A percentile compares a stretch with the other conserved stretches of the same genome.
Conservation (phyloP, 2,113 vertebrate species). For the Epinephelus moara region DNA sequence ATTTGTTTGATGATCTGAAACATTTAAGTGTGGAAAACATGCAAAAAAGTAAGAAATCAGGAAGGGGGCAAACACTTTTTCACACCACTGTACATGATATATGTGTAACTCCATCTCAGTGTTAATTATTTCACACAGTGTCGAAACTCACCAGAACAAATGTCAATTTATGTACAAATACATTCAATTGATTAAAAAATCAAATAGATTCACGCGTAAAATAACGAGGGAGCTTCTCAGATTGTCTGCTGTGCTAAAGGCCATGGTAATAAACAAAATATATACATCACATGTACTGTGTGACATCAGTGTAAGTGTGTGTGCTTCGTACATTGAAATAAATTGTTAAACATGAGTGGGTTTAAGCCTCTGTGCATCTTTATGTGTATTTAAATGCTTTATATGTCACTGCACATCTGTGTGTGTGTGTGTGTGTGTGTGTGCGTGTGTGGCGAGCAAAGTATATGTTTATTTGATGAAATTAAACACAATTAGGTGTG, state of each 20-base stretch:
- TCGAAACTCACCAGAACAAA: conserved; percentile 16
- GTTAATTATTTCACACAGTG: neutral
- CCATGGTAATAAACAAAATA: neutral
- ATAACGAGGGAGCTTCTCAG: neutral
- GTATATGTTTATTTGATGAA: conserved; percentile 12
- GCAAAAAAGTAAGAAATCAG: no score
- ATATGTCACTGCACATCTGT: neutral
- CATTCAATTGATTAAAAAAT: conserved; percentile 1
- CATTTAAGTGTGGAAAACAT: no score
- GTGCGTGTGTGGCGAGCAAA: neutral
- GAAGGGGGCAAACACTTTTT: no score
- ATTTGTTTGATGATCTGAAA: no score
- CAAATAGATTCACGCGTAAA: neutral
- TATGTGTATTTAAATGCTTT: neutral
- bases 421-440: neutral
- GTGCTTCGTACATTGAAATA: neutral
- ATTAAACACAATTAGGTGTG: conserved; percentile 39
- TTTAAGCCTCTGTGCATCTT: neutral
- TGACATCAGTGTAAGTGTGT: neutral
- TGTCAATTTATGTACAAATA: neutral
- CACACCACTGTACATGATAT: no score
- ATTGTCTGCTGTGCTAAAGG: neutral
- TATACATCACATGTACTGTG: neutral
- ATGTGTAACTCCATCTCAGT: no score
- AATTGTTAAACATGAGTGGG: neutral